Percentiles rank a stretch among this genome's conserved stretches.
These are phyloP conservation scores for Odiellus spinosus DNA, from an alignment of 2,888 invertebrate species.

Conservation along the genomic window DNA sequence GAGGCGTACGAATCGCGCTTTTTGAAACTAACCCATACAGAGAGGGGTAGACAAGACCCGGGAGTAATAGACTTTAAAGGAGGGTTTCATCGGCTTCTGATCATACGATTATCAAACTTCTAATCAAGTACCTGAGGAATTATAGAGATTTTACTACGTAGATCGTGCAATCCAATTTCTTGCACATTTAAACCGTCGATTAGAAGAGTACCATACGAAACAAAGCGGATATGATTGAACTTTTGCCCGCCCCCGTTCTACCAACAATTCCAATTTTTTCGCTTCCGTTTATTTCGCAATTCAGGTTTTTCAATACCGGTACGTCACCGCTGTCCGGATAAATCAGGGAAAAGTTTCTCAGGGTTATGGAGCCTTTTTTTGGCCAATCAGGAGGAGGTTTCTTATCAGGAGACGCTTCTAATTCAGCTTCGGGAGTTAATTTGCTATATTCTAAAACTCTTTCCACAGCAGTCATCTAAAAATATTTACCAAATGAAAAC, in stretches of 20 bases:
- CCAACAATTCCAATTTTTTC: conserved; percentile 55
- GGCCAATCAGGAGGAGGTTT: conserved; percentile 33
- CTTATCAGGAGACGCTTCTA: conserved; percentile 35
- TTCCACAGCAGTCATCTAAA: conserved; percentile 47
- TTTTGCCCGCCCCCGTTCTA: conserved; percentile 49
- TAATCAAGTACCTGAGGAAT: conserved; percentile 82
- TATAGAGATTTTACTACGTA: conserved; percentile 66
- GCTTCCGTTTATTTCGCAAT: conserved; percentile 29
- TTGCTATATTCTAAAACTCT: conserved; percentile 61
- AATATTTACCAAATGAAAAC: no score
- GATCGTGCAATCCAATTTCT: conserved; percentile 40
- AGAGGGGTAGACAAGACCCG: no score
- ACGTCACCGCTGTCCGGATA: conserved; percentile 47
- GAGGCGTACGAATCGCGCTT: no score
- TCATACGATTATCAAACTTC: no score
- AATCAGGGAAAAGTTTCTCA: conserved; percentile 38
- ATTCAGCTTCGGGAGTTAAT: conserved; percentile 50
- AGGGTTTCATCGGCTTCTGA: no score
- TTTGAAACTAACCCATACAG: no score
- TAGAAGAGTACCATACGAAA: conserved; percentile 32
- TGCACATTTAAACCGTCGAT: conserved; percentile 33
- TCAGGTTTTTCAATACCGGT: conserved; percentile 46
- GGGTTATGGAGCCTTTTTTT: conserved; percentile 23
- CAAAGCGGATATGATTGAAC: conserved; percentile 32
- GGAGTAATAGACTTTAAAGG: no score